Conservation (phyloP, 1,140 invertebrate genomes). For the Myzus persicae region DNA sequence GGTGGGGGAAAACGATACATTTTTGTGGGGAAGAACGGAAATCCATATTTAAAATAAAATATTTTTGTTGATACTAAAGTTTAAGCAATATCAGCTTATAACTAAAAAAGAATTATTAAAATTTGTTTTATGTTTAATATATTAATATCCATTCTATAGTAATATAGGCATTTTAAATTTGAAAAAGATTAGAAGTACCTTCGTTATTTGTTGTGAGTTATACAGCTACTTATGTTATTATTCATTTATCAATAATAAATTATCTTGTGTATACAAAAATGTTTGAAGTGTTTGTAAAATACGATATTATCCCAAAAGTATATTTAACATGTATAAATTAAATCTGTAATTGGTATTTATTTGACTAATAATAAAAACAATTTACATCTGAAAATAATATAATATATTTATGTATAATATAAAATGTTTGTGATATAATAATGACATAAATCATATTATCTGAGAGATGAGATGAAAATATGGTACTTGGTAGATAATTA, state of each 20-base stretch:
- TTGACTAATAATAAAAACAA: not conserved
- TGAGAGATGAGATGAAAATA: not conserved
- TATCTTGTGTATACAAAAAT: not conserved
- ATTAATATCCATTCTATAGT: not conserved
- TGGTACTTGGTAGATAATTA: not conserved
- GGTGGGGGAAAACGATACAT: not conserved
- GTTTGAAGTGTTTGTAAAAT: not conserved
- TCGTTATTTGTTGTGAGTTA: no score
- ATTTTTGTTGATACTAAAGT: not conserved
- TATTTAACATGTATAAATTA: not conserved
- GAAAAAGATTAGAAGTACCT: not conserved
- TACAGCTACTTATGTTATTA: no score
- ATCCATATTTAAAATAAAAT: not conserved
- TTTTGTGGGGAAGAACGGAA: not conserved
- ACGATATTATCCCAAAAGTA: not conserved
- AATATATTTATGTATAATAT: not conserved
- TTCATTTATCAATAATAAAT: not conserved
- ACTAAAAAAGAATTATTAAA: not conserved
- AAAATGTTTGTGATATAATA: not conserved
- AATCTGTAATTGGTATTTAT: not conserved
- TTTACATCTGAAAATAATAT: not conserved
- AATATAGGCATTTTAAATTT: not conserved
- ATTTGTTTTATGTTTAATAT: not conserved
- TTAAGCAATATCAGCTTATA: not conserved
- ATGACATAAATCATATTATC: not conserved